Base-by-base conservation (phyloP, 2,113 vertebrate species). In the Anas platyrhynchos region DNA sequence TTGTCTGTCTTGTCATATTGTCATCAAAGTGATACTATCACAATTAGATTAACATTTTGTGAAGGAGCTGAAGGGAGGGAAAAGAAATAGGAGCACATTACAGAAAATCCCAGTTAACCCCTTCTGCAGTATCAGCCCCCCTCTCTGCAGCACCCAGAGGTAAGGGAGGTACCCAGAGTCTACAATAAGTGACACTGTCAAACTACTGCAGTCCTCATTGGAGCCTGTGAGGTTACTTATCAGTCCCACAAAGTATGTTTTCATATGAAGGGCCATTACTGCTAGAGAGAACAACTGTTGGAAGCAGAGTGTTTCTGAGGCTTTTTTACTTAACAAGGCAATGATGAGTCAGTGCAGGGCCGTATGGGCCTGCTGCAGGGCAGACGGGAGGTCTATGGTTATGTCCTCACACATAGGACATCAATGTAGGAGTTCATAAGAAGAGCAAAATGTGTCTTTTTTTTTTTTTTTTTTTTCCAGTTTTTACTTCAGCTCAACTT, bases 1-100 rank as follows among this genome's bases (percentile, higher is more conserved):
- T 98, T 98, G 98, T 98, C 98, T 98, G 98, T 98, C 98, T 98
- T 98, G 98, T 98, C 98, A 98, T 98, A 98, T 98, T 98, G 98
- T 98, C 98, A 98, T 99, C 98, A 99, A 98, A 98, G 98, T 98
- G 98, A 98, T 98, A 98, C 98, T 98, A 98, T 98, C 98, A 98
- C 98, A 98, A 98, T 98, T 98, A 99, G 98, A 99, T 99, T 98
- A 99, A 98, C 98, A 98, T 98, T 98, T 98, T 98, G 98, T 97
- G 98, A 98, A 98, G 98, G 97, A 98, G 97, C 97, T 98, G 98
- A 98, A 98, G 97, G 97, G 96, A 98, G 97, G 96, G 96, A 98
- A 97, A 98, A 95, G 95, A 97, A 98, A 98, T 93, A 93, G 97
- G 97, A 97, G 95, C 96, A 91, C 95, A 98, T 98, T 98, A 96